Conservation (phyloP, 2,888 invertebrate genomes). For the Halictus quadricinctus region DNA sequence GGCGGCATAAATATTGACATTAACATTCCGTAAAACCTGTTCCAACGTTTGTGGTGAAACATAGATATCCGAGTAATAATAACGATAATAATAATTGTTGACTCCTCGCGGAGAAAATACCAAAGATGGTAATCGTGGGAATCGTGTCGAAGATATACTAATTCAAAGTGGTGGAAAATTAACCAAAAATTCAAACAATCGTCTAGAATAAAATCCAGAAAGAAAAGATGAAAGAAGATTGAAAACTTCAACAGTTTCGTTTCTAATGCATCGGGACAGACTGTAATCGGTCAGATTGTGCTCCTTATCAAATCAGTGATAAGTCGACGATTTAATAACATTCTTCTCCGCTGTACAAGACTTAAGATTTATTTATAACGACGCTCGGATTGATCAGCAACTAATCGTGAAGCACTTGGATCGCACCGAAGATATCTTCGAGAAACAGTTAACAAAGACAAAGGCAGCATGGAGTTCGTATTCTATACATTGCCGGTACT, state of each 20-base stretch:
- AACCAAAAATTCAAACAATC: no score
- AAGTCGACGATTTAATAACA: no score
- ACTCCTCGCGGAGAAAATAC: neutral
- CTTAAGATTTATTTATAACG: neutral
- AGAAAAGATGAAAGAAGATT: neutral
- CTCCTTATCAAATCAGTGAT: neutral
- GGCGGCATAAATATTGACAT: neutral
- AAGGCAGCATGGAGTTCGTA: constrained; percentile 22
- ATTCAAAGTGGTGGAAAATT: no score
- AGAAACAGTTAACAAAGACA: neutral
- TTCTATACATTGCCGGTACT: constrained; percentile 9
- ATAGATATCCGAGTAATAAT: neutral
- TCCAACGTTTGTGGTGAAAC: neutral
- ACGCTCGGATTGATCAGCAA: neutral
- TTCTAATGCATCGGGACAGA: neutral
- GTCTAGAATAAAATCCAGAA: neutral
- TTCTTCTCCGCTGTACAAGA: no score
- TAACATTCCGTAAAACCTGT: neutral
- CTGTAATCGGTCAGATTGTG: neutral
- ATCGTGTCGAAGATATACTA: neutral
- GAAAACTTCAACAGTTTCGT: neutral
- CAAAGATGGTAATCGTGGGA: neutral
- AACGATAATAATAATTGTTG: neutral
- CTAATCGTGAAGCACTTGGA: neutral
- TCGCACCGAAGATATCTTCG: neutral